Evolutionary conservation across 2,797 vertebrate species (phyloP).

Genomic region (Remorina albescens): DNA sequence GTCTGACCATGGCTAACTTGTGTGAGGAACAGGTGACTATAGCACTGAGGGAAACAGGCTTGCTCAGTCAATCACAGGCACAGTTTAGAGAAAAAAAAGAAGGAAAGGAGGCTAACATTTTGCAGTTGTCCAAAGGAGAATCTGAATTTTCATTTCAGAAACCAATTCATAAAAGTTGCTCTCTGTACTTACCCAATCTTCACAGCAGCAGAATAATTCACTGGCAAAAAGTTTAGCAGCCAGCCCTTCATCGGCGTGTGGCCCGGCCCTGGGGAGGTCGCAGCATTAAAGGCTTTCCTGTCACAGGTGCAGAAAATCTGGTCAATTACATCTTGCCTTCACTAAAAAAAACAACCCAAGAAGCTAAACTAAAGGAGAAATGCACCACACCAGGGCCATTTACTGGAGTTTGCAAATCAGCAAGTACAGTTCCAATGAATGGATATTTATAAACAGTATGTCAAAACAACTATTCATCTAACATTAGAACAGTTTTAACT

Average conservation of each 20-base stretch:
- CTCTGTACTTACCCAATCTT: slow-evolving; percentile 22
- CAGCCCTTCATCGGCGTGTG: not conserved
- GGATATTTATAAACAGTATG: no score
- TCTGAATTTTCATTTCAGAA: not conserved
- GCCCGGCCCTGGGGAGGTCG: not conserved
- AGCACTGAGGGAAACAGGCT: slow-evolving; percentile 43
- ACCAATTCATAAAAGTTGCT: not conserved
- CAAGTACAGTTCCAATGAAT: no score
- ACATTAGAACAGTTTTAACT: not conserved
- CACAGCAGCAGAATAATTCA: not conserved
- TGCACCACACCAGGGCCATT: slow-evolving; percentile 8
- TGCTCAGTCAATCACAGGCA: slow-evolving; percentile 34
- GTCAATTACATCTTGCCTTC: slow-evolving; percentile 15
- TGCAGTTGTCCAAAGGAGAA: not conserved
- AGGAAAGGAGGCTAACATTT: slow-evolving; percentile 15
- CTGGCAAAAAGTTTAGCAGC: not conserved
- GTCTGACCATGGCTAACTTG: slow-evolving; percentile 57
- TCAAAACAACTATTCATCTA: not conserved
- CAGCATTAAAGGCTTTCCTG: slow-evolving; percentile 6
- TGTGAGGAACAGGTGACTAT: slow-evolving; percentile 57
- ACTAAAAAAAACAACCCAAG: slow-evolving; percentile 3
- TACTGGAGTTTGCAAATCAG: not conserved
- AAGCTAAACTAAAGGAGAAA: not conserved
- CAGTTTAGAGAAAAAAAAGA: slow-evolving; percentile 48
- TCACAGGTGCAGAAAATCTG: slow-evolving; percentile 14